A percentile compares a stretch with the other conserved stretches of the same genome.
Conservation (phyloP, 2,888 invertebrate species). For the Ornithoptera priamus region DNA sequence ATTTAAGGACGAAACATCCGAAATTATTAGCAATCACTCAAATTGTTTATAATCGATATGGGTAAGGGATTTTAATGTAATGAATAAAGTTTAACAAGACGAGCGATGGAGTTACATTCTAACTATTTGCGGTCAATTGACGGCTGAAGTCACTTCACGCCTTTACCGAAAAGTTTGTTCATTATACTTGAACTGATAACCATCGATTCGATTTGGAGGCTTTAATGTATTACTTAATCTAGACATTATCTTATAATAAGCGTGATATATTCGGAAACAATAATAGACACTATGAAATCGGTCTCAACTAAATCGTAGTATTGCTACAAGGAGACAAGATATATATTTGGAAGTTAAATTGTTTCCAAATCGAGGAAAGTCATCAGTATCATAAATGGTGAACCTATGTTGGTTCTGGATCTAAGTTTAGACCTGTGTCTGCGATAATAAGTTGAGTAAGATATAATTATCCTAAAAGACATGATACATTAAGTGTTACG, state of each 20-base stretch:
- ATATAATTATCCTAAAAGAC: too few species aligned
- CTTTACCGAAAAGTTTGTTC: slow-evolving; percentile 21
- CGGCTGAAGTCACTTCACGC: slow-evolving; percentile 9
- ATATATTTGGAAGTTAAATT: too few species aligned
- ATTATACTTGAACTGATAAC: slow-evolving; percentile 1
- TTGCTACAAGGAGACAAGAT: too few species aligned
- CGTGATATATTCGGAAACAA: background rate
- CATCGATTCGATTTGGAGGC: background rate
- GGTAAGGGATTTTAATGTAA: slow-evolving; percentile 3
- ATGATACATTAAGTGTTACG: too few species aligned
- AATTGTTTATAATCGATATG: background rate
- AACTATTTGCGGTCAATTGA: slow-evolving; percentile 27
- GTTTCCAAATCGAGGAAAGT: too few species aligned
- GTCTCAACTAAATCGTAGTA: too few species aligned
- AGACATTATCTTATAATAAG: too few species aligned
- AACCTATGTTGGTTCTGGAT: too few species aligned
- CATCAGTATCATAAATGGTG: too few species aligned
- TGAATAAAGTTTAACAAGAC: slow-evolving; percentile 14
- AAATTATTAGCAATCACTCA: slow-evolving; percentile 3
- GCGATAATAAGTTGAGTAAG: too few species aligned
- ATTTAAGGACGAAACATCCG: background rate
- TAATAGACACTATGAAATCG: background rate
- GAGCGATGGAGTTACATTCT: background rate
- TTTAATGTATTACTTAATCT: background rate
- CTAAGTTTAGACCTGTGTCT: too few species aligned